Percentiles rank a stretch among this genome's conserved stretches.
These are phyloP conservation scores for Butorides virescens DNA, from an alignment of 2,113 vertebrate species.

Conservation along the genomic window DNA sequence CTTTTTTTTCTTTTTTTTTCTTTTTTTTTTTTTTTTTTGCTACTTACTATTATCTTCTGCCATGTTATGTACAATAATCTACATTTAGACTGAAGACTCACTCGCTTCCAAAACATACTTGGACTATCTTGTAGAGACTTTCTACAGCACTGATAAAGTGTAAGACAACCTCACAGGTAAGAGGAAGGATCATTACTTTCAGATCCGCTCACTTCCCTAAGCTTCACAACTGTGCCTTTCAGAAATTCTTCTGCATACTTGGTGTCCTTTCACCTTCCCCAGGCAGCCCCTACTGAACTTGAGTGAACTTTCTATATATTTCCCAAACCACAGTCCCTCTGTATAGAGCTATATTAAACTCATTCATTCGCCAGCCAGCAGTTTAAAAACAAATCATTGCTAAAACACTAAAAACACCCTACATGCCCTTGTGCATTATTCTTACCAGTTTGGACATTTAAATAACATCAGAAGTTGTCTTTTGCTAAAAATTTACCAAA, in stretches of 20 bases:
- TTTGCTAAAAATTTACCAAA: constrained; percentile 96
- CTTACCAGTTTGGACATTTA: constrained; percentile 79
- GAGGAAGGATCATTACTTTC: constrained; percentile 17
- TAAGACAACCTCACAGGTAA: constrained; percentile 25
- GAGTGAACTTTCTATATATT: constrained; percentile 8
- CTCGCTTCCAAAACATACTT: constrained; percentile 1
- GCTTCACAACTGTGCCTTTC: background rate
- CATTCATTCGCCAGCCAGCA: constrained; percentile 39
- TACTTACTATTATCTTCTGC: constrained; percentile 15
- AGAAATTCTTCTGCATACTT: background rate
- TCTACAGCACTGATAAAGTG: constrained; percentile 11
- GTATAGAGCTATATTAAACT: constrained; percentile 48
- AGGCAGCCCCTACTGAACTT: background rate
- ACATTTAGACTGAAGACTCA: constrained; percentile 43
- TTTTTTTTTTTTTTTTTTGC: background rate
- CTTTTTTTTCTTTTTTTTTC: background rate
- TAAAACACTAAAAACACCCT: constrained; percentile 80
- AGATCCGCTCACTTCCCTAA: background rate
- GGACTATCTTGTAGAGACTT: constrained; percentile 17
- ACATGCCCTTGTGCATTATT: constrained; percentile 72
- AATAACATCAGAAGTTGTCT: constrained; percentile 84
- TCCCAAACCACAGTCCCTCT: background rate
- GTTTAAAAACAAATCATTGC: constrained; percentile 63
- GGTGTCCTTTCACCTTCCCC: background rate
- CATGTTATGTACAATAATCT: constrained; percentile 62